Evolutionary conservation across 1,140 invertebrate species (phyloP).

Genomic region (Antheraea mylitta): DNA sequence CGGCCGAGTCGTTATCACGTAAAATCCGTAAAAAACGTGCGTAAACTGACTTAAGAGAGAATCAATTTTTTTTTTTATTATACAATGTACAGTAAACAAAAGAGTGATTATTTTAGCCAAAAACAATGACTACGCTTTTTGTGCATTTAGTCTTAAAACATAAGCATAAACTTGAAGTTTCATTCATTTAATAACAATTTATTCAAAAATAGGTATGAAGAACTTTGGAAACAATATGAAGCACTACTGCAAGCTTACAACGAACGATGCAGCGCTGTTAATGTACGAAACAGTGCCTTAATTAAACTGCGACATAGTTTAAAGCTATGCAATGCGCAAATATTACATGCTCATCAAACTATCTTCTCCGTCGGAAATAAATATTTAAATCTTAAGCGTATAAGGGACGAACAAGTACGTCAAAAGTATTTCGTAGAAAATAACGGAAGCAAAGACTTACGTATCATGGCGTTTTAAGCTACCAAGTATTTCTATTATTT

Average conservation of each 20-base stretch:
- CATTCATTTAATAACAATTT: neutral
- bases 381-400: slow-evolving; percentile 45
- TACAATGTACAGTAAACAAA: neutral
- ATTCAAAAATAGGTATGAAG: slow-evolving; percentile 48
- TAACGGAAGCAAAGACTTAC: neutral
- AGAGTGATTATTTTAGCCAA: neutral
- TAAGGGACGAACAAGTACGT: slow-evolving; percentile 41
- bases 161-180: neutral
- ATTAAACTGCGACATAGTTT: slow-evolving; percentile 26
- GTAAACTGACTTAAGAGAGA: too few relatives aligned
- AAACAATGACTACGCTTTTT: neutral
- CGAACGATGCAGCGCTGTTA: slow-evolving; percentile 35
- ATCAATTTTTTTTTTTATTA: too few relatives aligned
- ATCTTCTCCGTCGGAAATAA: slow-evolving; percentile 53
- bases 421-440: neutral
- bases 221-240: slow-evolving; percentile 56
- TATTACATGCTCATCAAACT: slow-evolving; percentile 38
- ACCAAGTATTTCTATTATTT: too few relatives aligned
- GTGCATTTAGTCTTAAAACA: neutral
- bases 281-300: slow-evolving; percentile 29
- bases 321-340: slow-evolving; percentile 30
- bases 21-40: too few relatives aligned
- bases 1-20: too few relatives aligned
- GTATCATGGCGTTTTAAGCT: neutral
- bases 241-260: slow-evolving; percentile 45